Evolutionary conservation across 2,888 invertebrate genomes (phyloP).

Genomic region (Aspidiotus rigidus): DNA sequence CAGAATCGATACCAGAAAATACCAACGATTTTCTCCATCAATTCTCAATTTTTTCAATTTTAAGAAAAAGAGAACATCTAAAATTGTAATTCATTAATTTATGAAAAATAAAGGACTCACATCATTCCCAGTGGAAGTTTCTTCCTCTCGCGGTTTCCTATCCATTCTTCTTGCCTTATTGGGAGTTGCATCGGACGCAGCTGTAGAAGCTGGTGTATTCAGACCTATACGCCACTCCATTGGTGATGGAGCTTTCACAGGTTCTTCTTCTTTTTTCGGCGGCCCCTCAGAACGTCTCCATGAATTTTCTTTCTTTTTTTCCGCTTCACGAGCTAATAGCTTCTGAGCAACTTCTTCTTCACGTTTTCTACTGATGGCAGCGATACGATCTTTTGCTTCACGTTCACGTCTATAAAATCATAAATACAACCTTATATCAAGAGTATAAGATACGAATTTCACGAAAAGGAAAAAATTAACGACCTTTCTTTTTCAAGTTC

Average conservation of each 20-base stretch:
- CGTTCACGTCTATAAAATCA: conserved; percentile 41
- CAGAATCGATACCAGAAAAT: too few species aligned
- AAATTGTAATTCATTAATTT: too few species aligned
- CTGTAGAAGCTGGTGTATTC: too few species aligned
- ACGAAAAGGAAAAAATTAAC: conserved; percentile 4
- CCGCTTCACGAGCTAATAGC: background rate
- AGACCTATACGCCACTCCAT: too few species aligned
- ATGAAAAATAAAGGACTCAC: too few species aligned
- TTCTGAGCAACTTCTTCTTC: conserved; percentile 53
- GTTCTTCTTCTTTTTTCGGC: background rate
- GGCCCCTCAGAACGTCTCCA: background rate
- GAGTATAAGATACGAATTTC: background rate
- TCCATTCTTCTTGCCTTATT: too few species aligned
- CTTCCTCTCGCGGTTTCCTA: too few species aligned
- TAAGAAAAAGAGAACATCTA: too few species aligned
- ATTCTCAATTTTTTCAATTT: too few species aligned
- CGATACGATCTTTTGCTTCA: conserved; percentile 54
- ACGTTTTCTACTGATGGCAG: conserved; percentile 49
- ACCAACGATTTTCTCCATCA: too few species aligned
- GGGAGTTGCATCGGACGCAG: too few species aligned
- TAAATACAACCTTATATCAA: background rate
- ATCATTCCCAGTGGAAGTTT: too few species aligned
- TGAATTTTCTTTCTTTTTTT: background rate
- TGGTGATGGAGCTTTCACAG: background rate
- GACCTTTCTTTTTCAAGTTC: conserved; percentile 36